A percentile compares a stretch with the other conserved stretches of the same genome.
Conservation (phyloP, 2,113 vertebrate species). For the Hypocryptadius cinnamomeus region DNA sequence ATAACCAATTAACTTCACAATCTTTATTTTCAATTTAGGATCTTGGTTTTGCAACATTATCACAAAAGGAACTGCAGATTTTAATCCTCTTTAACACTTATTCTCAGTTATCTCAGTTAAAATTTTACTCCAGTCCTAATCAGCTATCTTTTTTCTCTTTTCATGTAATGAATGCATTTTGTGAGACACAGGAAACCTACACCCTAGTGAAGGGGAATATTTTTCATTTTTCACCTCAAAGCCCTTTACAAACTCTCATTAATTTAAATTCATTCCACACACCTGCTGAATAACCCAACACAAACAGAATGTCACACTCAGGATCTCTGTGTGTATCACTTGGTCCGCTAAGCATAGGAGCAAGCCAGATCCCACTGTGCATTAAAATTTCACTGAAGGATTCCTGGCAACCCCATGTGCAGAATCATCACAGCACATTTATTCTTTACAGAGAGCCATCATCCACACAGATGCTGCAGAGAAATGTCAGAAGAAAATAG, state of each 20-base stretch:
- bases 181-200: neutral
- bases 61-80: neutral
- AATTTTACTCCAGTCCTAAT: neutral
- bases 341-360: neutral
- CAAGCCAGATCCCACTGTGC: constrained; percentile 14
- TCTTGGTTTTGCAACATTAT: neutral
- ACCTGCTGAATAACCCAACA: constrained; percentile 1
- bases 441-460: neutral
- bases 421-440: neutral
- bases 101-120: neutral
- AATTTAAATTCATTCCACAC: constrained; percentile 27
- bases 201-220: neutral
- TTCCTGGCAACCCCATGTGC: neutral
- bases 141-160: neutral
- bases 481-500: neutral
- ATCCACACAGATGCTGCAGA: neutral
- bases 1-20: neutral
- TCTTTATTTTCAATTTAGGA: neutral
- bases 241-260: neutral
- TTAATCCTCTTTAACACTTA: neutral
- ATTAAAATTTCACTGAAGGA: neutral
- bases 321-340: neutral
- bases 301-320: neutral
- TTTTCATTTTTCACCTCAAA: constrained; percentile 42
- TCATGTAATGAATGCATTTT: neutral